phyloP scores from a whole-genome alignment of 1,140 invertebrate species.

The Pseudomyrmex dendroicus region DNA sequence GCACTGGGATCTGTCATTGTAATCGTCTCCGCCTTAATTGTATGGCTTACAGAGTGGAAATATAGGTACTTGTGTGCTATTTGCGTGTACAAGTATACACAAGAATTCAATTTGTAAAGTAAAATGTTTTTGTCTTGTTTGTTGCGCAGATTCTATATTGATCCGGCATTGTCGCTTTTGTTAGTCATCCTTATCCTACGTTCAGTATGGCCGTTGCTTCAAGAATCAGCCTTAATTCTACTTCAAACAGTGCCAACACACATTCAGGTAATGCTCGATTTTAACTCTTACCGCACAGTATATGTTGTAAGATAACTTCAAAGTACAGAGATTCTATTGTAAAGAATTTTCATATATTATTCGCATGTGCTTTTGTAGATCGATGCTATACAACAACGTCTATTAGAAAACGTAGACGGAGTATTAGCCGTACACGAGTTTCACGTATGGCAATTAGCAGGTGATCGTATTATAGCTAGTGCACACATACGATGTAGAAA shows the following conservation, averaged over 20 bases:
- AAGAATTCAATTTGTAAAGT: constrained; percentile 6
- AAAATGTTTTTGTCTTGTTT: constrained; percentile 45
- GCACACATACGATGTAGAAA: constrained; percentile 96
- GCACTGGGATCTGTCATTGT: constrained; percentile 98
- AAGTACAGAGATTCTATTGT: no score
- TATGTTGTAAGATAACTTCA: neutral
- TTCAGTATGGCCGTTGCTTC: constrained; percentile 94
- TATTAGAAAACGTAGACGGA: constrained; percentile 95
- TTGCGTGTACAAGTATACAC: neutral
- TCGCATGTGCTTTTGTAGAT: constrained; percentile 85
- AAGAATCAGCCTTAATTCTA: constrained; percentile 95
- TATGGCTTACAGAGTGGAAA: constrained; percentile 94
- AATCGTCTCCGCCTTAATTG: constrained; percentile 95
- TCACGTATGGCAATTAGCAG: constrained; percentile 97
- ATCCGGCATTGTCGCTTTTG: constrained; percentile 95
- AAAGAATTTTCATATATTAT: neutral
- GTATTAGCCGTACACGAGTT: constrained; percentile 97
- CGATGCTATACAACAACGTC: constrained; percentile 93
- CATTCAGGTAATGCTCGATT: constrained; percentile 88
- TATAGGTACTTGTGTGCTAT: constrained; percentile 84
- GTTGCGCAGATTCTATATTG: constrained; percentile 90
- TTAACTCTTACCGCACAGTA: neutral
- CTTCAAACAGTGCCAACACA: constrained; percentile 97
- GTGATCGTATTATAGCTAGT: constrained; percentile 96
- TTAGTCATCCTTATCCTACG: constrained; percentile 92